phyloP scores from a whole-genome alignment of 2,797 vertebrate genomes.

The Streptopelia turtur region DNA sequence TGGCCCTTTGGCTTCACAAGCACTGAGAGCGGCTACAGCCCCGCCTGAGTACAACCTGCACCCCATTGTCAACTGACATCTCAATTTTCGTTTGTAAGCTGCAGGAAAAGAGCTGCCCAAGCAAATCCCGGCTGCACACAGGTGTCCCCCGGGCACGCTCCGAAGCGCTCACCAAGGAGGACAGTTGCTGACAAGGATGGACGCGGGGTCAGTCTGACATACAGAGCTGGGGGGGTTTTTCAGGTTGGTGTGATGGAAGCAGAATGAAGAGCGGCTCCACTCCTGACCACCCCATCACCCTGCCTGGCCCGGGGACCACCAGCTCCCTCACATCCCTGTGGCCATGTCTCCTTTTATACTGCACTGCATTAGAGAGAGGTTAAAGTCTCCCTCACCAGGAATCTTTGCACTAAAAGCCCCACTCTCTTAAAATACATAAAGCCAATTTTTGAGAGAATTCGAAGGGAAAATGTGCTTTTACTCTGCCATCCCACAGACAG shows the following conservation, averaged over 20 bases:
- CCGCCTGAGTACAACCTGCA: neutral
- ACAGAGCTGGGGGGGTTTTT: neutral
- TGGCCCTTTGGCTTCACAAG: rapidly evolving
- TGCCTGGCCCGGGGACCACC: neutral
- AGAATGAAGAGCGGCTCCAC: neutral
- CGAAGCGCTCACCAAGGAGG: neutral
- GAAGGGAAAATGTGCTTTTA: neutral
- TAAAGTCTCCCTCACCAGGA: too few species aligned
- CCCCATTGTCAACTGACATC: neutral
- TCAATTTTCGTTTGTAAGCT: neutral
- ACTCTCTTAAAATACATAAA: neutral
- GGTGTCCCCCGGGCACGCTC: neutral
- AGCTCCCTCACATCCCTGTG: rapidly evolving
- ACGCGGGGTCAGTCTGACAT: neutral
- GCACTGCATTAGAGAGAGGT: rapidly evolving
- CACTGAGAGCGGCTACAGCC: rapidly evolving
- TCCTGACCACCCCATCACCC: neutral
- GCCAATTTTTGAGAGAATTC: neutral
- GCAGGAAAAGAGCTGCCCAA: neutral
- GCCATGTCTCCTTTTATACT: neutral
- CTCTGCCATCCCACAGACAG: neutral
- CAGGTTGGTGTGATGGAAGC: neutral
- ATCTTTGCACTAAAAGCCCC: neutral
- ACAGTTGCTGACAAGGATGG: neutral
- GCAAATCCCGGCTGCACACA: rapidly evolving